Percentiles rank a stretch among this genome's conserved stretches.
Evolutionary conservation across 1,140 invertebrate genomes (phyloP).

Genomic region (Zaprionus capensis): DNA sequence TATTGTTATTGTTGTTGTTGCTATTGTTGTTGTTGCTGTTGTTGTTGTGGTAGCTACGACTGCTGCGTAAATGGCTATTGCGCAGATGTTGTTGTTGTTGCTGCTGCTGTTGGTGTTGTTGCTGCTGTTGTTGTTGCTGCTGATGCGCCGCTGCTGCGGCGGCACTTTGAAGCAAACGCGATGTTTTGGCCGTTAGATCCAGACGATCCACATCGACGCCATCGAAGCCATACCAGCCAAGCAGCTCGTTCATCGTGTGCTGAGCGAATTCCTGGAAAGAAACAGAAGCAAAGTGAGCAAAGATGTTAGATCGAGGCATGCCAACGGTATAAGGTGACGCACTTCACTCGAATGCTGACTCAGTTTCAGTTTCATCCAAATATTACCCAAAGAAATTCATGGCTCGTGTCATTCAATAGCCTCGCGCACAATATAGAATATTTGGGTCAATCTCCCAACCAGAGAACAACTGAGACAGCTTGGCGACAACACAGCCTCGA

Average conservation of each 20-base stretch:
- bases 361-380: conserved; percentile 17
- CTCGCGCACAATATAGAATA: not conserved
- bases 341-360: conserved; percentile 40
- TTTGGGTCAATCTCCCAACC: conserved; percentile 5
- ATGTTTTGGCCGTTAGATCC: conserved; percentile 82
- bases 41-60: conserved; percentile 67
- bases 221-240: conserved; percentile 95
- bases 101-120: conserved; percentile 43
- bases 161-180: conserved; percentile 72
- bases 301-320: conserved; percentile 15
- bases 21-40: conserved; percentile 49
- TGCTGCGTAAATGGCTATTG: conserved; percentile 55
- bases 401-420: conserved; percentile 11
- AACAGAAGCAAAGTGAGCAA: conserved; percentile 17
- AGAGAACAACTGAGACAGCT: conserved; percentile 5
- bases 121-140: conserved; percentile 48
- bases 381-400: not conserved
- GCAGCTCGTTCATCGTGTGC: conserved; percentile 94
- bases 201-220: conserved; percentile 86
- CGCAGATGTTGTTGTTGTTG: conserved; percentile 43
- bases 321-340: conserved; percentile 20
- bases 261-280: conserved; percentile 92
- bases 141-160: conserved; percentile 71
- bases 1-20: conserved; percentile 51
- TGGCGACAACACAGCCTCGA: conserved; percentile 7